Percentiles rank a stretch among this genome's conserved stretches.
These are phyloP conservation scores for Notoglanidium macrostoma DNA, from an alignment of 2,797 vertebrate genomes.

Conservation along the genomic window DNA sequence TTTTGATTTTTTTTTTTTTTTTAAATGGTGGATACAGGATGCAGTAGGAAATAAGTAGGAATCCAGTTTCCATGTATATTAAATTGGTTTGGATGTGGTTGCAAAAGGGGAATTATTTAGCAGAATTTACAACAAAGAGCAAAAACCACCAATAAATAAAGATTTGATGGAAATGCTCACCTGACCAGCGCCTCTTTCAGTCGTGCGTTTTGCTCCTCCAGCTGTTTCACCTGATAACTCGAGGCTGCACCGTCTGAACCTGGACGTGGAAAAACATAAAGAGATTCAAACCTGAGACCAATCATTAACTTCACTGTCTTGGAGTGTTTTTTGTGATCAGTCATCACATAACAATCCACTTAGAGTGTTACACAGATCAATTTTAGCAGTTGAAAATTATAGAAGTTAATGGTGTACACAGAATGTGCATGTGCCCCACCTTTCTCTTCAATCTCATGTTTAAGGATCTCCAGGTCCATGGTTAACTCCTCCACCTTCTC, in stretches of 20 bases:
- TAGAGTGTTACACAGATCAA: not conserved
- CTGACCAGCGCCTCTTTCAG: slow-evolving; percentile 95
- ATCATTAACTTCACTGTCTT: not conserved
- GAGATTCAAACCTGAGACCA: not conserved
- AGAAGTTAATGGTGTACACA: no score
- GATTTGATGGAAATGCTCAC: slow-evolving; percentile 66
- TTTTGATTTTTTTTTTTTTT: not conserved
- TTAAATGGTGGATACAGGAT: not conserved
- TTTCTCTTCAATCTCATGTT: slow-evolving; percentile 98
- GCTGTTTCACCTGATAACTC: slow-evolving; percentile 93
- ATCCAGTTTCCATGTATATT: not conserved
- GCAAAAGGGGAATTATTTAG: not conserved
- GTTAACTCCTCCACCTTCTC: slow-evolving; percentile 95
- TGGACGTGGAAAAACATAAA: slow-evolving; percentile 55
- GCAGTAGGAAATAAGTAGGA: not conserved
- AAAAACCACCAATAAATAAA: not conserved
- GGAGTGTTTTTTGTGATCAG: not conserved
- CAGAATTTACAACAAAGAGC: not conserved
- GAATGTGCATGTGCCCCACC: slow-evolving; percentile 69
- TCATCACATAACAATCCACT: no score
- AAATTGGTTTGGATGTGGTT: not conserved
- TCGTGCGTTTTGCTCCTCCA: slow-evolving; percentile 91
- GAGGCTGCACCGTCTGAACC: slow-evolving; percentile 94
- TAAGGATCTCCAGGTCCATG: slow-evolving; percentile 96
- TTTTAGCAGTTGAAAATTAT: not conserved